phyloP scores from a whole-genome alignment of 2,888 invertebrate genomes.

The Heliconius hortense region DNA sequence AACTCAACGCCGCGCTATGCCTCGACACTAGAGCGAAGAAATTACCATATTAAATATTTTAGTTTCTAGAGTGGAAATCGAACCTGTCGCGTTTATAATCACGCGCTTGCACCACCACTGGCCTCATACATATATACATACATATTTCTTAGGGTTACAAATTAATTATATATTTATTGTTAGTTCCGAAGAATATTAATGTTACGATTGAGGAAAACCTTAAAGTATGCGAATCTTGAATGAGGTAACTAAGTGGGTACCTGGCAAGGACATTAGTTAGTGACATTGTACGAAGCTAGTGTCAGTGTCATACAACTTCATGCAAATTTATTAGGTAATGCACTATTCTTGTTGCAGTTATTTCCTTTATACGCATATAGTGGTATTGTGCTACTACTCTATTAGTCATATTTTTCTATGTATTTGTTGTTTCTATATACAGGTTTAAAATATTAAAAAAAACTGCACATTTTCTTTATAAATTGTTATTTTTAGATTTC shows the following conservation, averaged over 20 bases:
- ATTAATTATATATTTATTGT: neutral
- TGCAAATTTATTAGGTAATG: constrained; percentile 31
- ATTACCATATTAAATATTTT: too few species aligned
- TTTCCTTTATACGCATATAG: constrained; percentile 20
- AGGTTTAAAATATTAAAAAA: neutral
- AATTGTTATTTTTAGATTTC: too few species aligned
- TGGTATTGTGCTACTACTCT: neutral
- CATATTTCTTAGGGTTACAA: neutral
- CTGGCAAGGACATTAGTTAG: constrained; percentile 43
- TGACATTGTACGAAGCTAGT: constrained; percentile 47
- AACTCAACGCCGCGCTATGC: too few species aligned
- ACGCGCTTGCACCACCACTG: too few species aligned
- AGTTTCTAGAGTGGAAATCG: too few species aligned
- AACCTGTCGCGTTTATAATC: too few species aligned
- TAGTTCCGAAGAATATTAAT: neutral
- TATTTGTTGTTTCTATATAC: neutral
- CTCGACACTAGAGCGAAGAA: too few species aligned
- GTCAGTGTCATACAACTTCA: constrained; percentile 35
- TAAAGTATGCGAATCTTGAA: constrained; percentile 30
- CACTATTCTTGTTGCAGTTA: constrained; percentile 21
- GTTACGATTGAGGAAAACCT: constrained; percentile 30
- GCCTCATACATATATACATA: too few species aligned
- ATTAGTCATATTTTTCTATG: neutral
- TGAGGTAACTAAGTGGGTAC: constrained; percentile 24
- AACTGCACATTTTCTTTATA: neutral